Evolutionary conservation across 2,888 invertebrate genomes (phyloP), one percentile per base, ranked within the genome.

Genomic region (Eupithecia subumbrata): DNA sequence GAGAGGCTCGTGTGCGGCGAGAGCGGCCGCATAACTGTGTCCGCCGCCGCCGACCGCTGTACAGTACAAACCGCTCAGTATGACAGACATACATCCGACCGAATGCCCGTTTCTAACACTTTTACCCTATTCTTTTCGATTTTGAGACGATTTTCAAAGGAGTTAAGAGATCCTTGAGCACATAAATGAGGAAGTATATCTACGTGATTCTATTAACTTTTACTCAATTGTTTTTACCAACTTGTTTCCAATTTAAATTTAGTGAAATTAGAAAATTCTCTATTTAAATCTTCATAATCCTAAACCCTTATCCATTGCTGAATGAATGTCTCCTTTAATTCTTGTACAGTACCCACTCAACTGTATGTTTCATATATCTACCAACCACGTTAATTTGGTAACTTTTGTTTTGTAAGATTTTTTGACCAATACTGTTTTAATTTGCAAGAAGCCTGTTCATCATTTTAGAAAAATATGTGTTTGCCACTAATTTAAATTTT

Each of bases 1-100:
- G 95, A 95, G 96, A 94, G 96, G 96, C 94, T 97, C 96, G 83
- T 97, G 96, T 93, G 98, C 98, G 95, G 97, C 97, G 95, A 98
- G 96, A 94, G 98, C 97, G 95, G 97, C 97, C 94, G 98, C 98
- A 97, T 98, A 98, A 96, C 97, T 96, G 93, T 91, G 77, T 77
- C 91, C 91, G 90, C 89, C 89, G 89, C 87, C 78, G 83, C 82
- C 82, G 80, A 81, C 83, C 79, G 81, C 85, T 86, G 84, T 82
- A 81, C 56, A 80, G 73, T 71, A 76, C 78, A 86, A 80, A 66
- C 78, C 81, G 84, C 85, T 82, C 84, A 87, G 71, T 69, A 63
- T 69, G 72, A 72, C 76, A 70, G 8, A 70, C 72, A 75, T 72
- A 77, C 72, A 40, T 70, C 69, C 72, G 37, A 77, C 76, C 68